phyloP scores from a whole-genome alignment of 1,140 invertebrate species.

The Penaeus chinensis region DNA sequence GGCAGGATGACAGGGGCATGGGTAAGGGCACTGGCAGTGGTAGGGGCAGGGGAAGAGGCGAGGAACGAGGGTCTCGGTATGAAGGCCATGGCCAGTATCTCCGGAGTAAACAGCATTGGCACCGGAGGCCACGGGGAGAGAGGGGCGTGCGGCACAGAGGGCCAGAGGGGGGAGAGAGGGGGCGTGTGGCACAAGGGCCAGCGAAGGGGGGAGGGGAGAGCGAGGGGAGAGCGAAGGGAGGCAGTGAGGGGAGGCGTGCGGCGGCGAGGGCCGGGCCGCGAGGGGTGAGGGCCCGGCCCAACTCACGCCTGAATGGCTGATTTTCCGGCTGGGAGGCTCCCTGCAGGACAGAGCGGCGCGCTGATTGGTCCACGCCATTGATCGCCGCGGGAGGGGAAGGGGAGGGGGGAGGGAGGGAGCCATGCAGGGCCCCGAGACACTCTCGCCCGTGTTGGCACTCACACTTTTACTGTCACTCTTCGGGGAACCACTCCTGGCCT shows the following conservation, averaged over 20 bases:
- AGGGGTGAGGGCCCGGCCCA: slow-evolving; percentile 37
- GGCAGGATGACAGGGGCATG: too few relatives aligned
- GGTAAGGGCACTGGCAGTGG: too few relatives aligned
- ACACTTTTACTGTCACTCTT: background rate
- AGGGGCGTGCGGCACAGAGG: too few relatives aligned
- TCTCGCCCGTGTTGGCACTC: slow-evolving; percentile 16
- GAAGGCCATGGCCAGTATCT: too few relatives aligned
- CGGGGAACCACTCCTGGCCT: background rate
- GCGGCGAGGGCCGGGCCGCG: background rate
- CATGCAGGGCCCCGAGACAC: too few relatives aligned
- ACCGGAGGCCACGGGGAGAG: too few relatives aligned
- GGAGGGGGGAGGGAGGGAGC: background rate
- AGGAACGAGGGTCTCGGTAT: too few relatives aligned
- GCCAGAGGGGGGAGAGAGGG: background rate
- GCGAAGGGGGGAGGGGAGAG: background rate
- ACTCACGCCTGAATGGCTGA: slow-evolving; percentile 53
- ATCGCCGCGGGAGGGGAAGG: slow-evolving; percentile 27
- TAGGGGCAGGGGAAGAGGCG: too few relatives aligned
- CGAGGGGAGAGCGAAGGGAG: background rate
- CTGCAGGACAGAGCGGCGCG: slow-evolving; percentile 53
- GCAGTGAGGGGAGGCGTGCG: slow-evolving; percentile 1
- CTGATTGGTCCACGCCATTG: slow-evolving; percentile 56
- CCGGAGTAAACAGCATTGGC: too few relatives aligned
- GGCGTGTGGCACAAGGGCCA: too few relatives aligned
- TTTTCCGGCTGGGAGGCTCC: slow-evolving; percentile 54